Evolutionary conservation across 1,140 invertebrate genomes (phyloP).

Genomic region (Eupeodes corollae): DNA sequence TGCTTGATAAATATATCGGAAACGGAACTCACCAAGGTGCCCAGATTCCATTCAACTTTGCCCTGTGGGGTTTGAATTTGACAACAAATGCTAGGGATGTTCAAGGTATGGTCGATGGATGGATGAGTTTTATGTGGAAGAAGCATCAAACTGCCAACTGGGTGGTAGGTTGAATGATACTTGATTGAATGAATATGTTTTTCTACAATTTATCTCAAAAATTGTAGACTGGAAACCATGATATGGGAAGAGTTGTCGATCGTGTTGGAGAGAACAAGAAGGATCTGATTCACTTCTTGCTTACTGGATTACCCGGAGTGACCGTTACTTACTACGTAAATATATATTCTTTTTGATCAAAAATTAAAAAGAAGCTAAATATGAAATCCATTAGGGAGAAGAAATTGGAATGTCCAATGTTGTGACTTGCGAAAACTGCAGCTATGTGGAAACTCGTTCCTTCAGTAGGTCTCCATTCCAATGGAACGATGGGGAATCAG

Average conservation of each 20-base stretch:
- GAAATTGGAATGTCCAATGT: constrained; percentile 63
- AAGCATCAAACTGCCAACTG: constrained; percentile 30
- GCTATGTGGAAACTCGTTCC: constrained; percentile 36
- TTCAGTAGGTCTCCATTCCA: constrained; percentile 57
- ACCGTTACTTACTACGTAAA: constrained; percentile 58
- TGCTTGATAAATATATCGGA: constrained; percentile 41
- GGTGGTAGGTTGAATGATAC: constrained; percentile 27
- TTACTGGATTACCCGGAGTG: constrained; percentile 54
- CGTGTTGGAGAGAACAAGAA: constrained; percentile 43
- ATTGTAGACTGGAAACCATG: constrained; percentile 50
- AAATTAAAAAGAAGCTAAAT: neutral
- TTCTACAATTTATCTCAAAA: neutral
- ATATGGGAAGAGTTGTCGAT: constrained; percentile 42
- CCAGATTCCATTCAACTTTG: constrained; percentile 46
- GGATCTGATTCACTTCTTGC: constrained; percentile 50
- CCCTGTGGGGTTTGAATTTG: constrained; percentile 14
- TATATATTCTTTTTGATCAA: neutral
- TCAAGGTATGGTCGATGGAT: constrained; percentile 27
- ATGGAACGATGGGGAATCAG: constrained; percentile 50
- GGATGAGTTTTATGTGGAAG: constrained; percentile 25
- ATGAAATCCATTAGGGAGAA: constrained; percentile 46
- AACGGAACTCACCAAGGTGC: constrained; percentile 34
- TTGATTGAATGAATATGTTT: neutral
- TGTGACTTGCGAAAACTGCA: neutral
- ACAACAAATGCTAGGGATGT: constrained; percentile 20